Evolutionary conservation across 2,113 vertebrate species (phyloP), one percentile per base, ranked within the genome.

Genomic region (Tinamus guttatus): DNA sequence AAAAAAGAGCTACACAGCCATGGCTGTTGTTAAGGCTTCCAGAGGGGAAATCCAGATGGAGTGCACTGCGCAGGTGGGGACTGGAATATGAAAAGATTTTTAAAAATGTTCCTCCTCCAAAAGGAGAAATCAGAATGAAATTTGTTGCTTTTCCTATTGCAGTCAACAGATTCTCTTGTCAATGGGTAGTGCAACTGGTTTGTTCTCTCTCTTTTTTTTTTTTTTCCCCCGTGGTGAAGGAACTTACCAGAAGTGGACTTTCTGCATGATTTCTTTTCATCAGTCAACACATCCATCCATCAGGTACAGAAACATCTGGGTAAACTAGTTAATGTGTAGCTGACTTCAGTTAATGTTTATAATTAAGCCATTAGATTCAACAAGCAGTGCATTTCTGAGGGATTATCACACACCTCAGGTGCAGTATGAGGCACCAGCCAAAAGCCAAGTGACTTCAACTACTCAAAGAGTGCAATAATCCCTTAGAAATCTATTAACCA

Each of bases 321-420:
- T 52, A 91, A 96, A 79, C 79, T 59, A 89, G 87, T 93, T 91
- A 97, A 95, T 91, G 82, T 90, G 56, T 82, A 59, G 90, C 88
- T 93, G 93, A 94, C 79, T 92, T 95, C 84, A 87, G 83, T 85
- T 78, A 95, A 92, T 88, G 94, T 96, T 96, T 96, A 92, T 95
- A 97, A 95, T 94, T 95, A 89, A 70, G 69, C 47, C 52, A n/a
- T 75, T 75, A 90, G 90, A 95, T 91, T 90, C 81, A 85, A 97
- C 95, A 96, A 96, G 85, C 91, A 89, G 62, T 73, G 62, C 68
- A 88, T 93, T 97, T 92, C 84, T 96, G 87, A 94, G 90, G 91
- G 82, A 96, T 94, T 94, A 97, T 91, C 87, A 85, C 90, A 90
- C 93, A 96, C 89, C 90, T 96, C 96, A 97, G 97, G 95, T 84